phyloP scores from a whole-genome alignment of 2,888 invertebrate species.

The Drosophila kambysellisi region DNA sequence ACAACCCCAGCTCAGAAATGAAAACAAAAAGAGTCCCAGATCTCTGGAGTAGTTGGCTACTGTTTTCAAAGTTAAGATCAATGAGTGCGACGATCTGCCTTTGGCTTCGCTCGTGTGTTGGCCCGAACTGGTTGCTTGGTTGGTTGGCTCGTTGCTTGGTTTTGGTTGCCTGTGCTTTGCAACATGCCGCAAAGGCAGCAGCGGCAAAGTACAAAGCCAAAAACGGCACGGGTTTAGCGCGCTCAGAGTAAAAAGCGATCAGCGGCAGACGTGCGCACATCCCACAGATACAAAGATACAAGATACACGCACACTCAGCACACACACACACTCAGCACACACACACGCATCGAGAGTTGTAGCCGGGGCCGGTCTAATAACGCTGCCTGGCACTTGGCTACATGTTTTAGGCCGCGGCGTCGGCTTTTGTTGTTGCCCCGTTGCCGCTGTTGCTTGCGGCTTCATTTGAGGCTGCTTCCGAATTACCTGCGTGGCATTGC shows the following conservation, averaged over 20 bases:
- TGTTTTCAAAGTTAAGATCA: conserved; percentile 83
- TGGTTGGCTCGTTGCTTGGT: neutral
- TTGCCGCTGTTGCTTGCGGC: conserved; percentile 59
- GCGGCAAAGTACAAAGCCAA: conserved; percentile 83
- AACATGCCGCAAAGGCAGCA: conserved; percentile 81
- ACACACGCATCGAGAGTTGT: conserved; percentile 25
- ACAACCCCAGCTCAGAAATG: conserved; percentile 22
- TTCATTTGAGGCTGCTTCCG: conserved; percentile 82
- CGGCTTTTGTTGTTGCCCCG: conserved; percentile 59
- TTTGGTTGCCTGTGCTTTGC: conserved; percentile 71
- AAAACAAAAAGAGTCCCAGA: conserved; percentile 50
- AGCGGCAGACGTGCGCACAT: conserved; percentile 71
- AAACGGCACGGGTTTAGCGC: conserved; percentile 85
- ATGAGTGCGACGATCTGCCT: conserved; percentile 74
- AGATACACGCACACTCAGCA: conserved; percentile 30
- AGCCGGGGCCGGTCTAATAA: conserved; percentile 74
- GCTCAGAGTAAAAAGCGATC: conserved; percentile 82
- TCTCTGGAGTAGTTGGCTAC: conserved; percentile 73
- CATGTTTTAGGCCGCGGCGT: conserved; percentile 73
- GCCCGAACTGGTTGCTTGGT: conserved; percentile 34
- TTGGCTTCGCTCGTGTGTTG: conserved; percentile 45
- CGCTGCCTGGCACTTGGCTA: conserved; percentile 70
- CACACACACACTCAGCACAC: conserved; percentile 34
- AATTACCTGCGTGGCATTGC: conserved; percentile 81
- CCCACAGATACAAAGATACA: conserved; percentile 62